Percentiles rank a stretch among this genome's conserved stretches.
These are phyloP conservation scores for Alexandromys fortis DNA, from an alignment of 2,113 vertebrate genomes.

Conservation along the genomic window DNA sequence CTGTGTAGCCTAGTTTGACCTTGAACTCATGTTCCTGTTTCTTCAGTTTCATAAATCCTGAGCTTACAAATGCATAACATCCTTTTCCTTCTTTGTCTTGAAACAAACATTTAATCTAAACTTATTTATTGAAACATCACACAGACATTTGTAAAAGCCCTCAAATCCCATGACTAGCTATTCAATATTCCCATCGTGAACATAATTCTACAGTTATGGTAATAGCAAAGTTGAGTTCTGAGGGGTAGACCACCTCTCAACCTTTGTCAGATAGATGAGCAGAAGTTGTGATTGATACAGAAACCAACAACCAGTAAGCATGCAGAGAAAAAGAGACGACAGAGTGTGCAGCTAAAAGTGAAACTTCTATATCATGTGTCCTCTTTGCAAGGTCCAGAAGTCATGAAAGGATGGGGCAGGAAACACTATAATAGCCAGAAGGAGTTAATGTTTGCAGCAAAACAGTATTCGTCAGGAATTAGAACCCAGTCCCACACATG, in stretches of 20 bases:
- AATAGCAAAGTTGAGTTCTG: too few species aligned
- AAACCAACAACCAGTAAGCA: background rate
- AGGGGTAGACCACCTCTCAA: background rate
- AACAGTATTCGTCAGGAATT: background rate
- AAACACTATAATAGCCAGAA: background rate
- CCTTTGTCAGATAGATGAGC: background rate
- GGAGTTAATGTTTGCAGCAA: background rate
- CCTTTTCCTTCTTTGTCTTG: background rate
- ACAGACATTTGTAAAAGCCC: background rate
- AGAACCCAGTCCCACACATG: background rate
- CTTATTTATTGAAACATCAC: background rate
- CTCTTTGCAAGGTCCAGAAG: background rate
- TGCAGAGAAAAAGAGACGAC: too few species aligned
- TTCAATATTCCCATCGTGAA: too few species aligned
- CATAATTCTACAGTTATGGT: background rate
- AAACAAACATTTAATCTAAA: conserved; percentile 4
- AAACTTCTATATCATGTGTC: background rate
- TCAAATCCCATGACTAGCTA: background rate
- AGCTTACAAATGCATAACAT: background rate
- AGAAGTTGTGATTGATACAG: too few species aligned
- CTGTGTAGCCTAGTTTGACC: too few species aligned
- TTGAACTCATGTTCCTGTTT: background rate
- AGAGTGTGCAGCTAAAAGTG: too few species aligned
- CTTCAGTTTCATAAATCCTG: background rate
- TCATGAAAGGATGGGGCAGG: background rate